Conservation (phyloP, 2,888 invertebrate genomes). For the Cenopis cana region DNA sequence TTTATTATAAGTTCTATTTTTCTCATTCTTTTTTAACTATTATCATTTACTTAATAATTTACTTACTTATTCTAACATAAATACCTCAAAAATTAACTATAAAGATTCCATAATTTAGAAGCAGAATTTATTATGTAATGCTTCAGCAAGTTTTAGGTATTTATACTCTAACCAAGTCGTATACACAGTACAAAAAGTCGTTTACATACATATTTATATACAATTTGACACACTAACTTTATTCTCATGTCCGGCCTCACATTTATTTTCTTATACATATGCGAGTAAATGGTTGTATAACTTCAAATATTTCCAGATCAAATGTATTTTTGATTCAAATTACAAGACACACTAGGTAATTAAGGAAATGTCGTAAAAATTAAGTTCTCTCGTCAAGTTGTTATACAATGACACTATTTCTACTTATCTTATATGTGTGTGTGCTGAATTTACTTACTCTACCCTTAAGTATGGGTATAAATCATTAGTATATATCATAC, state of each 20-base stretch:
- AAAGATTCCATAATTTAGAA: not conserved
- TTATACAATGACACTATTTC: not conserved
- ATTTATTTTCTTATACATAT: not conserved
- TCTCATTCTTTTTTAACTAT: no score
- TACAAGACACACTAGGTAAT: slow-evolving; percentile 17
- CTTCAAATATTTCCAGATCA: slow-evolving; percentile 1
- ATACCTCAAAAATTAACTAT: not conserved
- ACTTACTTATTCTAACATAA: no score
- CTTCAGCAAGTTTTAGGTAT: no score
- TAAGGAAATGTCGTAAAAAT: slow-evolving; percentile 2
- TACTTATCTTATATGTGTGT: no score
- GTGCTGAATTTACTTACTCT: no score
- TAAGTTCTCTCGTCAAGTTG: not conserved
- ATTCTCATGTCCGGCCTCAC: slow-evolving; percentile 13
- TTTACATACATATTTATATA: not conserved
- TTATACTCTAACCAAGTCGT: not conserved
- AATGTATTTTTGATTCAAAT: slow-evolving; percentile 8
- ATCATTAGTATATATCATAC: no score
- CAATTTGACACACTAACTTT: slow-evolving; percentile 13
- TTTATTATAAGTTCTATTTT: no score
- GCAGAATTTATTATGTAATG: not conserved
- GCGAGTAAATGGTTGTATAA: slow-evolving; percentile 5
- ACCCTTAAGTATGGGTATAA: no score
- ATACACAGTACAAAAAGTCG: not conserved
- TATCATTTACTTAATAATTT: no score